phyloP scores from a whole-genome alignment of 2,797 vertebrate genomes.

The Calcarius lapponicus region DNA sequence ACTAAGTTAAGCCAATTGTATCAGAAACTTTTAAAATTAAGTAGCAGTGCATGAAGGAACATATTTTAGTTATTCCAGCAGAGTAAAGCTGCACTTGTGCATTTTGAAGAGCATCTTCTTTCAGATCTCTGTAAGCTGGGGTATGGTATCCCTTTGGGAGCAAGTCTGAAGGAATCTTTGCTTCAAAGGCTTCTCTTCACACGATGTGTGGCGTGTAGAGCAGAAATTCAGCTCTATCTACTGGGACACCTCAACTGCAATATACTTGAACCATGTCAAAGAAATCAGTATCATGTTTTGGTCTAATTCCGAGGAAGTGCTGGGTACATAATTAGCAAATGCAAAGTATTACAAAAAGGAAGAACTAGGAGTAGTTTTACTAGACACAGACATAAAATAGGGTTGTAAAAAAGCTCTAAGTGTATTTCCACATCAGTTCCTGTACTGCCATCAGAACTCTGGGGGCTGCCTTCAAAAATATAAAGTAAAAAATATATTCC shows the following conservation, averaged over 20 bases:
- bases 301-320: background rate
- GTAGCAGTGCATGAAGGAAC: background rate
- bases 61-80: background rate
- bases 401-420: background rate
- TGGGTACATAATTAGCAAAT: background rate
- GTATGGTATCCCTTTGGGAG: no score
- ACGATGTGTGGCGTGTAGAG: accelerated
- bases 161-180: background rate
- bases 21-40: background rate
- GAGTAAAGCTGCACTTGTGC: background rate
- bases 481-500: background rate
- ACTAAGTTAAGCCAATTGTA: background rate
- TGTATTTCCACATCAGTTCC: background rate
- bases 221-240: background rate
- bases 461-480: background rate
- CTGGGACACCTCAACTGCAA: background rate
- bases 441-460: background rate
- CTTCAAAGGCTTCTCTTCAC: background rate
- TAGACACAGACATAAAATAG: background rate
- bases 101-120: background rate
- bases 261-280: background rate
- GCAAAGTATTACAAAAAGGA: background rate
- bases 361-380: background rate
- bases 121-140: background rate
- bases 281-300: background rate